Conservation (phyloP, 2,113 vertebrate species). For the Atrichornis clamosus region DNA sequence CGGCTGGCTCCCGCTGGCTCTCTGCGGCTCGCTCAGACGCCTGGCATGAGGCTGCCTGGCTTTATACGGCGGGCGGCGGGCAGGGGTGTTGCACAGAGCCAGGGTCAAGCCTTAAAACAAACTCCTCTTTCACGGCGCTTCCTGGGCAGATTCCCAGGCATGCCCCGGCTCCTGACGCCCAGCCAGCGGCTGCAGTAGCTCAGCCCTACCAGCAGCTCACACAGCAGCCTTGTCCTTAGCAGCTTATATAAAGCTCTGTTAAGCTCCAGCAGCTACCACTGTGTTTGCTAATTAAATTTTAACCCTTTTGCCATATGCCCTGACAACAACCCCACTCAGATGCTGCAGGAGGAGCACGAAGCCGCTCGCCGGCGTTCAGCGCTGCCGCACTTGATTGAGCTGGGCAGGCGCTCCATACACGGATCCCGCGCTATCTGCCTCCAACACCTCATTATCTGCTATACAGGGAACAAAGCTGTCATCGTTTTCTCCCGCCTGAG, state of each 20-base stretch:
- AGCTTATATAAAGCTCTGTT: slow-evolving; percentile 67
- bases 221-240: slow-evolving; percentile 71
- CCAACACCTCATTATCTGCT: not conserved
- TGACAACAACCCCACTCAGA: not conserved
- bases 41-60: not conserved
- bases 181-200: slow-evolving; percentile 71
- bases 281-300: slow-evolving; percentile 60
- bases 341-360: not conserved
- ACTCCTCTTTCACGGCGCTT: slow-evolving; percentile 74
- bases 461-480: not conserved
- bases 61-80: slow-evolving; percentile 8
- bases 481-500: not conserved
- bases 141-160: slow-evolving; percentile 80
- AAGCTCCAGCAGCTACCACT: slow-evolving; percentile 63
- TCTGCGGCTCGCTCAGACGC: not conserved
- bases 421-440: not conserved
- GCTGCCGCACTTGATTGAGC: not conserved
- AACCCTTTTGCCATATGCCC: slow-evolving; percentile 52
- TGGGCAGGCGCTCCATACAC: not conserved
- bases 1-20: not conserved
- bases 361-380: not conserved
- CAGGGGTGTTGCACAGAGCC: slow-evolving; percentile 59
- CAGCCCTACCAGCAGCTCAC: slow-evolving; percentile 67
- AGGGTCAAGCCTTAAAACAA: slow-evolving; percentile 64
- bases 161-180: slow-evolving; percentile 71